These are phyloP conservation scores for Eolophus roseicapilla DNA, from an alignment of 2,113 vertebrate genomes.

Conservation along the genomic window DNA sequence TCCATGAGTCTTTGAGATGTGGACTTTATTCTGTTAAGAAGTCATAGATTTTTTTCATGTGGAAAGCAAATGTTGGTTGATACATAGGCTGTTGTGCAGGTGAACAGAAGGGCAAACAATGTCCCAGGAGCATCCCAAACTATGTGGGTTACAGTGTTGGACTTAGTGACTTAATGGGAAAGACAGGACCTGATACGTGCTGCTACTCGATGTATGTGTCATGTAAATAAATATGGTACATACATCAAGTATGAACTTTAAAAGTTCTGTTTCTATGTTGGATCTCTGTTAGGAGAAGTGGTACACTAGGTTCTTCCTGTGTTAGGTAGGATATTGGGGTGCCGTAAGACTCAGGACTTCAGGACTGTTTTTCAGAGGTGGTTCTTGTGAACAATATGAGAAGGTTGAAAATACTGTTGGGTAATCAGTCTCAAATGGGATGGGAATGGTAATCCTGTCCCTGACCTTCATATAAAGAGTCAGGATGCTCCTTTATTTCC, in stretches of 20 bases:
- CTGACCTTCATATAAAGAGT: neutral
- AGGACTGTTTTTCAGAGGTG: neutral
- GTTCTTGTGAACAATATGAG: neutral
- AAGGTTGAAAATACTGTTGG: neutral
- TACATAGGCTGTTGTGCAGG: neutral
- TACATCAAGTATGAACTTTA: neutral
- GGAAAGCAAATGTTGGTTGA: neutral
- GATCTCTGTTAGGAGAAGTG: neutral
- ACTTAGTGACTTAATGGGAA: neutral
- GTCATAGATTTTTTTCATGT: neutral
- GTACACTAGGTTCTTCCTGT: neutral
- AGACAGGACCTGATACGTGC: neutral
- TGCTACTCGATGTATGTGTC: neutral
- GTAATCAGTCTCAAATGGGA: neutral
- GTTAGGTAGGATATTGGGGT: neutral
- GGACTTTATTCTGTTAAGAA: neutral
- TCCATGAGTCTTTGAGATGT: neutral
- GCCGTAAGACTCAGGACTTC: neutral
- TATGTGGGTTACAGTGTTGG: neutral
- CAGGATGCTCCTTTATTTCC: neutral
- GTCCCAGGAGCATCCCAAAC: neutral
- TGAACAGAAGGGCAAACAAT: neutral
- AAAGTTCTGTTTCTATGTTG: neutral
- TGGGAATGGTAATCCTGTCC: neutral
- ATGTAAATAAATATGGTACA: neutral